Conservation (phyloP, 2,113 vertebrate genomes). For the Puffinus mauretanicus region DNA sequence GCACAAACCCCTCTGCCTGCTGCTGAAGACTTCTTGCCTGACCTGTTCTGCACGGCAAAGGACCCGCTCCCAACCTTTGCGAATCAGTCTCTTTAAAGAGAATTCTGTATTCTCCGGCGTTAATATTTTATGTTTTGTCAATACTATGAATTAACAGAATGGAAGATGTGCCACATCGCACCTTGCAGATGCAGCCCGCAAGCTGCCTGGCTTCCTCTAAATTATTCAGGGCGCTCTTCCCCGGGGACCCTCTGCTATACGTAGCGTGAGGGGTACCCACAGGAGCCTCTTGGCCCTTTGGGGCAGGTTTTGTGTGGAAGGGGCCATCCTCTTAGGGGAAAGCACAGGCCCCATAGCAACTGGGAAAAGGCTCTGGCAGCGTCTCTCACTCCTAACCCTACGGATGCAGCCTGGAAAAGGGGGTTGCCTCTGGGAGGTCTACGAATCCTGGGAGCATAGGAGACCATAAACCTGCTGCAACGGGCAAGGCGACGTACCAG, state of each 20-base stretch:
- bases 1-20: background rate
- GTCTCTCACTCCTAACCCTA: background rate
- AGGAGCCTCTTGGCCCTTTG: background rate
- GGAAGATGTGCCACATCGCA: background rate
- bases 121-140: background rate
- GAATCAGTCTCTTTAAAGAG: background rate
- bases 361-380: background rate
- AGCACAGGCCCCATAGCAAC: background rate
- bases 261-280: fast-evolving
- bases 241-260: fast-evolving
- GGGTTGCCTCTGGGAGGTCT: background rate
- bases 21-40: background rate
- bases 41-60: background rate
- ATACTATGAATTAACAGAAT: background rate
- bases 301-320: background rate
- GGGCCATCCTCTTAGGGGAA: background rate
- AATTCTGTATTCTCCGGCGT: background rate
- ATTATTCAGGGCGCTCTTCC: background rate
- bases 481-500: background rate
- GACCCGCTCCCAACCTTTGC: background rate
- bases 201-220: background rate
- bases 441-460: background rate
- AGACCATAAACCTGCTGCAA: background rate
- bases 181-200: background rate
- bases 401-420: background rate